Evolutionary conservation across 2,113 vertebrate genomes (phyloP).

Genomic region (Alosa alosa): DNA sequence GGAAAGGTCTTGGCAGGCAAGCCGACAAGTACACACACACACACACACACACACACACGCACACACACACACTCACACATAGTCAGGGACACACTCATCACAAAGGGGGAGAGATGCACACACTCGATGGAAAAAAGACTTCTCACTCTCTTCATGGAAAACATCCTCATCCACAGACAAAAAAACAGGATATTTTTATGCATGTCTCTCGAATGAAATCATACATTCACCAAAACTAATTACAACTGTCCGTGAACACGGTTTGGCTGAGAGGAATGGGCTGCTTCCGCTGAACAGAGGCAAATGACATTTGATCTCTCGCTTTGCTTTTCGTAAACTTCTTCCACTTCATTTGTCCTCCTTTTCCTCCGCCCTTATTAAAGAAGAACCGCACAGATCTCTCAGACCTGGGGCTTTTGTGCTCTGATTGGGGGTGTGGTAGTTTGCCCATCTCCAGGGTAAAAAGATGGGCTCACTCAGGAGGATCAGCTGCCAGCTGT

Average conservation of each 20-base stretch:
- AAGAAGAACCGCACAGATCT: neutral
- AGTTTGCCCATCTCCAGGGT: neutral
- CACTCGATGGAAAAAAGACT: neutral
- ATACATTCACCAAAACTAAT: neutral
- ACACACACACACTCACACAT: slow-evolving; percentile 14
- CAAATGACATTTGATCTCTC: neutral
- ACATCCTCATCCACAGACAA: neutral
- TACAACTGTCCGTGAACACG: neutral
- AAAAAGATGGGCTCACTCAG: slow-evolving; percentile 9
- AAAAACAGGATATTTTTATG: neutral
- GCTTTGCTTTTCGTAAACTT: neutral
- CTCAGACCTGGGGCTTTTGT: neutral
- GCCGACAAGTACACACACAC: neutral
- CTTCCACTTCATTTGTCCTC: neutral
- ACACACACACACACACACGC: neutral
- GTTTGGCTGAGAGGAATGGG: neutral
- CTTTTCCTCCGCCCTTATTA: neutral
- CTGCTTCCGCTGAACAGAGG: neutral
- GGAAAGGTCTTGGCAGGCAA: slow-evolving; percentile 31
- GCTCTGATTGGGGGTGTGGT: neutral
- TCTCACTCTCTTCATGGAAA: slow-evolving; percentile 5
- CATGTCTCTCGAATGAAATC: neutral
- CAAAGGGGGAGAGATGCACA: neutral
- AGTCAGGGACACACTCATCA: neutral
- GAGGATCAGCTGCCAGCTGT: slow-evolving; percentile 10